phyloP scores from a whole-genome alignment of 2,113 vertebrate species.

The Apistogramma diplotaenia region DNA sequence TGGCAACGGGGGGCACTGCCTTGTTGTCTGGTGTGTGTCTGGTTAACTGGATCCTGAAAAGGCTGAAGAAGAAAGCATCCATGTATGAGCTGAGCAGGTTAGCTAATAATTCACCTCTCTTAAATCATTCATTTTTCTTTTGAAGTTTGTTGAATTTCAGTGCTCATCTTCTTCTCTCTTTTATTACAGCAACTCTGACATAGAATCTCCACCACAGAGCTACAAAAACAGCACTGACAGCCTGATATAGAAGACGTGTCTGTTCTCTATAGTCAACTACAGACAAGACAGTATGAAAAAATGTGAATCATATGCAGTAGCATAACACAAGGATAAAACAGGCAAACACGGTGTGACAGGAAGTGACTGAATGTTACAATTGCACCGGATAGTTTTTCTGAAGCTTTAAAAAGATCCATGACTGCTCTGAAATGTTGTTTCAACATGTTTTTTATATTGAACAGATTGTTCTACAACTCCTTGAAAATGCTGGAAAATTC shows the following conservation, averaged over 20 bases:
- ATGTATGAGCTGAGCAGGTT: slow-evolving; percentile 75
- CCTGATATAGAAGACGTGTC: slow-evolving; percentile 57
- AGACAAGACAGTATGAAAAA: not conserved
- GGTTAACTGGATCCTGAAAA: slow-evolving; percentile 58
- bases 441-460: slow-evolving; percentile 27
- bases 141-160: not conserved
- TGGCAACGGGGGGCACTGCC: slow-evolving; percentile 42
- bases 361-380: not conserved
- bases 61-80: slow-evolving; percentile 50
- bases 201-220: slow-evolving; percentile 47
- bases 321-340: not conserved
- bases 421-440: not conserved
- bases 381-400: not conserved
- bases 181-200: slow-evolving; percentile 65
- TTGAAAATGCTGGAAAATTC: slow-evolving; percentile 8
- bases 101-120: not conserved
- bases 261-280: not conserved
- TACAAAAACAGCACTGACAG: slow-evolving; percentile 75
- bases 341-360: not conserved
- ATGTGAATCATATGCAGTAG: not conserved
- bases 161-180: not conserved
- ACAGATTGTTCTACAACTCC: slow-evolving; percentile 65
- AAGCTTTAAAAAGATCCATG: not conserved
- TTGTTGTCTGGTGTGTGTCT: slow-evolving; percentile 38
- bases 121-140: not conserved